Conservation (phyloP, 2,797 vertebrate species). For the Chromobotia macracanthus region DNA sequence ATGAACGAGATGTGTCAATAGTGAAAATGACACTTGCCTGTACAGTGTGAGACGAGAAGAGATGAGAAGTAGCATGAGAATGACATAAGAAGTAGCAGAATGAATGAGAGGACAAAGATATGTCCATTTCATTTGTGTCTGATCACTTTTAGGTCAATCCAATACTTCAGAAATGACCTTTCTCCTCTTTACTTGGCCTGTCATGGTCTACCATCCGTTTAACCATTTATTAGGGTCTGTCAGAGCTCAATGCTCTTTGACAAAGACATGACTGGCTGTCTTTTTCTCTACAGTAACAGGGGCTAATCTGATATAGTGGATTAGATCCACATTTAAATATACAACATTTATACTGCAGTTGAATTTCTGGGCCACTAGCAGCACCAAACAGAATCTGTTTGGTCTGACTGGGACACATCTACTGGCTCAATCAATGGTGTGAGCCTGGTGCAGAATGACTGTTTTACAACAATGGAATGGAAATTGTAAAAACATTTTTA, state of each 20-base stretch:
- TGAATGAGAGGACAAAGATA: slow-evolving; percentile 1
- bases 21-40: background rate
- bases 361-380: background rate
- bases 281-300: background rate
- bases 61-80: background rate
- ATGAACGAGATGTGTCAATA: slow-evolving; percentile 31
- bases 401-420: too few relatives aligned
- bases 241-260: slow-evolving; percentile 14
- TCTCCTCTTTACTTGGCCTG: slow-evolving; percentile 41
- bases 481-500: too few relatives aligned
- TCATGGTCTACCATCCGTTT: slow-evolving; percentile 37
- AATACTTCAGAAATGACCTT: slow-evolving; percentile 51
- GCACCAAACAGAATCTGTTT: background rate
- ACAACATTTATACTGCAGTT: background rate
- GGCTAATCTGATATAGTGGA: background rate
- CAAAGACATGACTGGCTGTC: slow-evolving; percentile 1
- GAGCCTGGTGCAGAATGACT: too few relatives aligned
- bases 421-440: too few relatives aligned
- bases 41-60: slow-evolving; percentile 7
- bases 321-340: slow-evolving; percentile 21
- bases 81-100: background rate
- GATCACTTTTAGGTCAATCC: slow-evolving; percentile 47
- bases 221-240: slow-evolving; percentile 28
- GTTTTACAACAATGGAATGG: too few relatives aligned
- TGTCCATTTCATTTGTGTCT: slow-evolving; percentile 20